Conservation (phyloP, 2,888 invertebrate species). For the Mylabris sibirica region DNA sequence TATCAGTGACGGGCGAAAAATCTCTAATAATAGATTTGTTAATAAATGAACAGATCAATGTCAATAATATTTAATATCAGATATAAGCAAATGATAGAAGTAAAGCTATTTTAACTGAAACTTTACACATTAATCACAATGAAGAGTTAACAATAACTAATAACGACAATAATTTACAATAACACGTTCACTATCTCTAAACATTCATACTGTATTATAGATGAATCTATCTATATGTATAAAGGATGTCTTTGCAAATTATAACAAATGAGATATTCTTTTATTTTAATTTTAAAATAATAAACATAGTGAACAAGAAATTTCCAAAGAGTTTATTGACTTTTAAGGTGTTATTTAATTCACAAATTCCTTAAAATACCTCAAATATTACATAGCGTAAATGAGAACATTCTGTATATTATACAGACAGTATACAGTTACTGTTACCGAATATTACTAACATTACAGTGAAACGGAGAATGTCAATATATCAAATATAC, state of each 20-base stretch:
- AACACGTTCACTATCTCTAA: conserved; percentile 18
- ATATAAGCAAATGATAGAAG: not conserved
- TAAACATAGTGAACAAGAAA: no score
- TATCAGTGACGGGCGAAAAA: no score
- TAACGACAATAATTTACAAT: conserved; percentile 22
- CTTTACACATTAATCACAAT: not conserved
- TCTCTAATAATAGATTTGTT: no score
- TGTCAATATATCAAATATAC: conserved; percentile 1
- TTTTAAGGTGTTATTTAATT: no score
- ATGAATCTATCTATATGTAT: not conserved
- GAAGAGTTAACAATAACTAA: conserved; percentile 19
- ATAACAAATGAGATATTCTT: not conserved
- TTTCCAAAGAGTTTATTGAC: no score
- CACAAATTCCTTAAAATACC: no score
- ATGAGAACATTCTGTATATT: not conserved
- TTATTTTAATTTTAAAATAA: no score
- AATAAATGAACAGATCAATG: no score
- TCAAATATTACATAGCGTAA: no score
- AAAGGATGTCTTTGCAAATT: not conserved
- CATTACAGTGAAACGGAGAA: conserved; percentile 1
- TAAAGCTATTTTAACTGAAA: not conserved
- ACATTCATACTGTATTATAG: no score
- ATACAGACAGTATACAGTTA: not conserved
- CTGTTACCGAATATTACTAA: not conserved
- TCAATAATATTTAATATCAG: not conserved